Percentiles rank a stretch among this genome's conserved stretches.
Conservation (phyloP, 2,888 invertebrate species). For the Cremastinae sp. region DNA sequence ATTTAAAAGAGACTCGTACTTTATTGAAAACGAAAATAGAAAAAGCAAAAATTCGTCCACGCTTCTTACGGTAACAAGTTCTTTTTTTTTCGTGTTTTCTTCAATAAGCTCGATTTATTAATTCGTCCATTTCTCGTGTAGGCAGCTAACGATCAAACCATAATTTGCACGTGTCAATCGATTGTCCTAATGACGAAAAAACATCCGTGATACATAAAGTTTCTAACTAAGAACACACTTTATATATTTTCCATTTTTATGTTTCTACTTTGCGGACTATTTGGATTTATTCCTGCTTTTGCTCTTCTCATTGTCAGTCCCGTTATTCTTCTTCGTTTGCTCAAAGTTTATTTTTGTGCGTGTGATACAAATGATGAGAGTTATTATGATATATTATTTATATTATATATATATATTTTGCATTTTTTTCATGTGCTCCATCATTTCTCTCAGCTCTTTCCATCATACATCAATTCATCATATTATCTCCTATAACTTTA, state of each 20-base stretch:
- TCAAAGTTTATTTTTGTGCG: constrained; percentile 46
- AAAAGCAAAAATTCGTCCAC: constrained; percentile 28
- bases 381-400: constrained; percentile 7
- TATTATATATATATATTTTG: constrained; percentile 1
- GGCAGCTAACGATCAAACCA: constrained; percentile 43
- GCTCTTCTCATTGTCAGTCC: neutral
- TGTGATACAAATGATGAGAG: constrained; percentile 28
- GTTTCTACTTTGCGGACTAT: constrained; percentile 23
- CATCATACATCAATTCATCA: constrained; percentile 19
- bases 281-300: constrained; percentile 13
- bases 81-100: constrained; percentile 31
- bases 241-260: constrained; percentile 36
- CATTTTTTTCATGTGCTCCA: constrained; percentile 1
- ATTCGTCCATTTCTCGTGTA: constrained; percentile 54
- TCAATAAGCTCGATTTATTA: constrained; percentile 62
- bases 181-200: constrained; percentile 42
- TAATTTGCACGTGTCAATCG: constrained; percentile 19
- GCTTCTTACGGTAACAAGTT: constrained; percentile 50
- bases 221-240: constrained; percentile 61
- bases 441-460: neutral
- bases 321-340: constrained; percentile 22
- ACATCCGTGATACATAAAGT: constrained; percentile 42
- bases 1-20: constrained; percentile 30
- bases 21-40: constrained; percentile 16
- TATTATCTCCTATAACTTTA: constrained; percentile 17